phyloP scores from a whole-genome alignment of 1,140 invertebrate species.

The Platorchestia sp. region DNA sequence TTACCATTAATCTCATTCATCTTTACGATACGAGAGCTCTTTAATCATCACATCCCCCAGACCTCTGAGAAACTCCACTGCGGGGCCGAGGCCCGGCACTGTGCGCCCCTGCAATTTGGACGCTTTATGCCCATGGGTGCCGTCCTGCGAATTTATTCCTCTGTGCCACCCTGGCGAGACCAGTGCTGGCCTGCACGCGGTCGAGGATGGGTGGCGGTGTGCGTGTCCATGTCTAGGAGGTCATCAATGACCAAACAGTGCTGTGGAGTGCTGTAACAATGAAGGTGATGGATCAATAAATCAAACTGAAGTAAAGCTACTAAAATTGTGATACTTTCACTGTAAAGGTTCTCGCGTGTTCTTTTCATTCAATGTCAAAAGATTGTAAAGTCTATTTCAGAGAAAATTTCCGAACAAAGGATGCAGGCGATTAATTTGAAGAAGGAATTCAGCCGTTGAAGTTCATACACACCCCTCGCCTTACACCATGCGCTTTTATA shows the following conservation, averaged over 20 bases:
- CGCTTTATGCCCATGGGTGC: slow-evolving; percentile 25
- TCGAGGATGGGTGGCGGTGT: slow-evolving; percentile 5
- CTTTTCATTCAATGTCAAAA: not conserved
- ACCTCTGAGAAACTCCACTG: not conserved
- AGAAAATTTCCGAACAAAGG: not conserved
- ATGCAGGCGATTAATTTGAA: not conserved
- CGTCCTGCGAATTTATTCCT: not conserved
- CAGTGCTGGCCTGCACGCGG: slow-evolving; percentile 22
- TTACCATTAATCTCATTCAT: too few relatives aligned
- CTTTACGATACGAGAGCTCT: too few relatives aligned
- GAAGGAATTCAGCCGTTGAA: not conserved
- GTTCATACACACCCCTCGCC: not conserved
- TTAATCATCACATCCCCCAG: not conserved
- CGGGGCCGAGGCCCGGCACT: not conserved
- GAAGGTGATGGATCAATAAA: not conserved
- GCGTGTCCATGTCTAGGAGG: not conserved
- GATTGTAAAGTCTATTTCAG: not conserved
- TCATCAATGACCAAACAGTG: slow-evolving; percentile 11
- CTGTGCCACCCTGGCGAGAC: not conserved
- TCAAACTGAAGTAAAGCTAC: not conserved
- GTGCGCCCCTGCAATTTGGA: not conserved
- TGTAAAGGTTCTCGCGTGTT: not conserved
- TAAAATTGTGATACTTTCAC: not conserved
- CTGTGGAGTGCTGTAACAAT: not conserved
- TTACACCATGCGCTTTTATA: not conserved